phyloP scores from a whole-genome alignment of 2,113 vertebrate genomes.

The Sorex araneus region DNA sequence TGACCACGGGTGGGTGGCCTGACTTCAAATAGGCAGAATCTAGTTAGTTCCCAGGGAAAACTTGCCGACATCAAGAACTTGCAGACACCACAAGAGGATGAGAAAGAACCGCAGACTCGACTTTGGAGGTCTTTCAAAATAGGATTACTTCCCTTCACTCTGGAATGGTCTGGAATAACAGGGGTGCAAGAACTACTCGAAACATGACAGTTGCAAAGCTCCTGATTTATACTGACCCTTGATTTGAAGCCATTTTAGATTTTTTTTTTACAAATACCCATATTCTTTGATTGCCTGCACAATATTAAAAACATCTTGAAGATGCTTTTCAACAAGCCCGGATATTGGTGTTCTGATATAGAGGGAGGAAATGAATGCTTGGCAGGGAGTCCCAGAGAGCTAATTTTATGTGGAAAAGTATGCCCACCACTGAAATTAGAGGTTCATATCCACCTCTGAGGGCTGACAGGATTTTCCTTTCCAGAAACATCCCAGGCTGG shows the following conservation, averaged over 20 bases:
- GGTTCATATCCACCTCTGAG: not conserved
- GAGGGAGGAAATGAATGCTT: not conserved
- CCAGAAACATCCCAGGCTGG: not conserved
- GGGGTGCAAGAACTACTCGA: not conserved
- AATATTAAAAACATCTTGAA: slow-evolving; percentile 35
- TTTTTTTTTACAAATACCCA: slow-evolving; percentile 53
- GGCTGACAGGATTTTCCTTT: not conserved
- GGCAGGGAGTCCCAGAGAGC: not conserved
- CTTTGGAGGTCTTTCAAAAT: slow-evolving; percentile 71
- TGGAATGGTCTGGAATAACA: slow-evolving; percentile 38
- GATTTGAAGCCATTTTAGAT: slow-evolving; percentile 64
- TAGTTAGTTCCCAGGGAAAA: not conserved
- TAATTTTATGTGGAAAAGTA: not conserved
- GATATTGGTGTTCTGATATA: not conserved
- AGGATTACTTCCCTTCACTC: slow-evolving; percentile 15
- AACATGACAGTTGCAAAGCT: not conserved
- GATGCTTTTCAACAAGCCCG: not conserved
- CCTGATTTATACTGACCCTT: slow-evolving; percentile 29
- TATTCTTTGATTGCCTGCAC: not conserved
- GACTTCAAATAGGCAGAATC: not conserved
- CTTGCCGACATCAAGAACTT: not conserved
- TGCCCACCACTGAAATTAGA: not conserved
- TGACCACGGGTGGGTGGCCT: not conserved
- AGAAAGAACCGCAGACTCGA: not conserved
- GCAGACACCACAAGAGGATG: not conserved